These are phyloP conservation scores for Etheostoma nigrum DNA, from an alignment of 2,797 vertebrate genomes.

Conservation along the genomic window DNA sequence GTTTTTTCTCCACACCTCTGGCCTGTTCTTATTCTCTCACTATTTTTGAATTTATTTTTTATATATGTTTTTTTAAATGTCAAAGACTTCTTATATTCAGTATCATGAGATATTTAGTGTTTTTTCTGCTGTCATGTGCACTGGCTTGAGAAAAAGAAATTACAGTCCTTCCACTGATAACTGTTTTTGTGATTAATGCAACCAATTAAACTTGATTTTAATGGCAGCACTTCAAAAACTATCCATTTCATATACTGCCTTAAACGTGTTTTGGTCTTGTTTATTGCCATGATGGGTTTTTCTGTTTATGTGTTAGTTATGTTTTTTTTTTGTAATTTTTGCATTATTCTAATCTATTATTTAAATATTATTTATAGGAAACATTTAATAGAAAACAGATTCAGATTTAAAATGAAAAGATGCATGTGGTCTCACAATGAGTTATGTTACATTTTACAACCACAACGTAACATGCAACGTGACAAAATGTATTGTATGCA, in stretches of 20 bases:
- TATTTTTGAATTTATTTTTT: neutral
- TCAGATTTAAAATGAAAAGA: neutral
- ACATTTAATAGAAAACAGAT: neutral
- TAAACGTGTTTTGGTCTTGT: conserved; percentile 9
- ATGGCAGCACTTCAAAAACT: conserved; percentile 36
- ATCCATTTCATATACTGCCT: conserved; percentile 7
- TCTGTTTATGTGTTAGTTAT: neutral
- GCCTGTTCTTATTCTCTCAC: conserved; percentile 1
- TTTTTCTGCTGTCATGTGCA: conserved; percentile 49
- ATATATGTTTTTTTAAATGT: conserved; percentile 7
- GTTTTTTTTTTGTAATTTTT: neutral
- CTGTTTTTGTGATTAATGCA: conserved; percentile 59
- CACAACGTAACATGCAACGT: too few relatives aligned
- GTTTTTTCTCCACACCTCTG: conserved; percentile 35
- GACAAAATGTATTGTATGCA: too few relatives aligned
- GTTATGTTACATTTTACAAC: too few relatives aligned
- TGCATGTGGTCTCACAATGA: neutral
- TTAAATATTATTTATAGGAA: conserved; percentile 1
- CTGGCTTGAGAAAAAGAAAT: conserved; percentile 35
- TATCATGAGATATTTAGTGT: conserved; percentile 17
- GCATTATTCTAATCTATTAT: neutral
- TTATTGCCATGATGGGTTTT: neutral
- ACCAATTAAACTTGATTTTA: conserved; percentile 64
- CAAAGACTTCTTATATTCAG: conserved; percentile 17
- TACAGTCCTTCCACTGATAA: conserved; percentile 30